Conservation (phyloP, 2,113 vertebrate species). For the Madoqua kirkii region DNA sequence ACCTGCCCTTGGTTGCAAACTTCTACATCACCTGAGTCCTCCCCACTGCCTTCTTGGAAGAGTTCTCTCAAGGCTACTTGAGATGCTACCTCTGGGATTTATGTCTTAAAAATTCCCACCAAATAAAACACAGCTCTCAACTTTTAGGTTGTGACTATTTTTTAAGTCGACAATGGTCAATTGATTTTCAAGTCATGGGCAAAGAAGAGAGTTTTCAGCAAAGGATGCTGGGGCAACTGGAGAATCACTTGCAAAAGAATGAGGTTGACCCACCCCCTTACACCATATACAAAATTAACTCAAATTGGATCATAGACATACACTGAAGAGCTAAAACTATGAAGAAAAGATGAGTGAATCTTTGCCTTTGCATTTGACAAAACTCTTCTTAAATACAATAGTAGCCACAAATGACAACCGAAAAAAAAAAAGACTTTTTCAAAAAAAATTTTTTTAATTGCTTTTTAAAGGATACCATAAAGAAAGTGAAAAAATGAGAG, state of each 20-base stretch:
- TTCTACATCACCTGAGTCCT: not conserved
- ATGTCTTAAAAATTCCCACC: not conserved
- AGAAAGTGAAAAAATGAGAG: not conserved
- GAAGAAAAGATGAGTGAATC: not conserved
- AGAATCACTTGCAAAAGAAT: not conserved
- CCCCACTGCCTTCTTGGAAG: not conserved
- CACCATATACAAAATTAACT: not conserved
- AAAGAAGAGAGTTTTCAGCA: not conserved
- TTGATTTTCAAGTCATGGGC: not conserved
- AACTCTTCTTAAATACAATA: not conserved
- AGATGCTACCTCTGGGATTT: not conserved
- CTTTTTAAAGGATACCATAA: not conserved
- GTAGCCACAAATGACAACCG: not conserved
- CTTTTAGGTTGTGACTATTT: not conserved
- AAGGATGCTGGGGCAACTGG: not conserved
- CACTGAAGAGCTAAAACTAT: not conserved
- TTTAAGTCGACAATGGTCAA: not conserved
- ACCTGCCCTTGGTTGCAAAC: not conserved
- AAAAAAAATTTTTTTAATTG: not conserved
- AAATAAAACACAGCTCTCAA: not conserved
- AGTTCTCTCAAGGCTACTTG: not conserved
- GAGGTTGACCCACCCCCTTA: not conserved
- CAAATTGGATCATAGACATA: not conserved
- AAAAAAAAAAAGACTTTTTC: not conserved
- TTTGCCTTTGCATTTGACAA: not conserved